A percentile compares a stretch with the other conserved stretches of the same genome.
These are phyloP conservation scores for Hyphantria cunea DNA, from an alignment of 1,140 invertebrate genomes.

Conservation along the genomic window DNA sequence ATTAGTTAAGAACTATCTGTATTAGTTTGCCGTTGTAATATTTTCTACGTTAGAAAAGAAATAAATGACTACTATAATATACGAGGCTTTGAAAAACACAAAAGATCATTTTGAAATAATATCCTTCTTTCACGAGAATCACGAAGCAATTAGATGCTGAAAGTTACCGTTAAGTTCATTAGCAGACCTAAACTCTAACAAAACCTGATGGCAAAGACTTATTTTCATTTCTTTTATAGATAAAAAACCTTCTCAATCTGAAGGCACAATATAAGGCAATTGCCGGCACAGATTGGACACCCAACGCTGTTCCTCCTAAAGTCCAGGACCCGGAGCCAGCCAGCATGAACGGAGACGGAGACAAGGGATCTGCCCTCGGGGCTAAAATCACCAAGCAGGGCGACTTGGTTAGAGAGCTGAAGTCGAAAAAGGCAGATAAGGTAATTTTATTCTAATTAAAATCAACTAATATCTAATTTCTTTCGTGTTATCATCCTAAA, in stretches of 20 bases:
- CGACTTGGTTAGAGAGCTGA: slow-evolving; percentile 87
- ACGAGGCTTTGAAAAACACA: too few relatives aligned
- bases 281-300: slow-evolving; percentile 86
- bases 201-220: too few relatives aligned
- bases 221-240: slow-evolving; percentile 49
- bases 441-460: slow-evolving; percentile 49
- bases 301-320: slow-evolving; percentile 53
- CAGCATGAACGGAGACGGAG: slow-evolving; percentile 46
- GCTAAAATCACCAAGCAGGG: slow-evolving; percentile 84
- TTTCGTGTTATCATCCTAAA: too few relatives aligned
- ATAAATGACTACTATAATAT: too few relatives aligned
- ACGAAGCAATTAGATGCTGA: too few relatives aligned
- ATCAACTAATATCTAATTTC: background rate
- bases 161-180: too few relatives aligned
- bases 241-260: slow-evolving; percentile 86
- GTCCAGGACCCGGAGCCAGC: slow-evolving; percentile 14
- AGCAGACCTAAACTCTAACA: too few relatives aligned
- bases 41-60: too few relatives aligned
- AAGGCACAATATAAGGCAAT: slow-evolving; percentile 87
- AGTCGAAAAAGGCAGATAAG: slow-evolving; percentile 87
- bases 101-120: too few relatives aligned
- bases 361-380: slow-evolving; percentile 40
- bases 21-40: too few relatives aligned
- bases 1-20: too few relatives aligned
- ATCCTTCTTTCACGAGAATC: too few relatives aligned